Evolutionary conservation across 2,113 vertebrate species (phyloP).

Genomic region (Dicerorhinus sumatrensis): DNA sequence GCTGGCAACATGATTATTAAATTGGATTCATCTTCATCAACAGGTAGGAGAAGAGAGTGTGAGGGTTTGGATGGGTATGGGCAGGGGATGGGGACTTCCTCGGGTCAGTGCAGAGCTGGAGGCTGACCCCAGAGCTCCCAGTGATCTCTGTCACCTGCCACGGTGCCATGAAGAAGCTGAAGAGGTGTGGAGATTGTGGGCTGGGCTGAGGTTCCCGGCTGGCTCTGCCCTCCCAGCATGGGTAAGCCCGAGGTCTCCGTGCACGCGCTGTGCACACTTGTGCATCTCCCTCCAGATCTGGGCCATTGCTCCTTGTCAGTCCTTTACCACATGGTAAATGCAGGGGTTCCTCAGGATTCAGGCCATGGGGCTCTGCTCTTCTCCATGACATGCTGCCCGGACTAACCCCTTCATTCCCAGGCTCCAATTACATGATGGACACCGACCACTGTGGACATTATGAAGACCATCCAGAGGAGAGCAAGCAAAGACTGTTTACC

Average conservation of each 20-base stretch:
- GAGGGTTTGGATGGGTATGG: not conserved
- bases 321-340: not conserved
- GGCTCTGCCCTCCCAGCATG: not conserved
- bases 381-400: fast-evolving
- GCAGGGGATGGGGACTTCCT: not conserved
- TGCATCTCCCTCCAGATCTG: not conserved
- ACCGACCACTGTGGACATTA: not conserved
- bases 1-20: too few relatives aligned
- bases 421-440: not conserved
- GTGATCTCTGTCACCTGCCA: not conserved
- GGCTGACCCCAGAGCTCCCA: not conserved
- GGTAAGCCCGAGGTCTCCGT: not conserved
- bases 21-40: not conserved
- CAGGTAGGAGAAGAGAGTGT: not conserved
- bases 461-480: not conserved
- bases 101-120: not conserved
- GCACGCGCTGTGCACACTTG: too few relatives aligned
- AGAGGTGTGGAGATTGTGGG: fast-evolving
- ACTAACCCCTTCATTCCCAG: too few relatives aligned
- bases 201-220: too few relatives aligned
- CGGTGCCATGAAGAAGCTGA: fast-evolving
- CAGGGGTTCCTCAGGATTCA: not conserved
- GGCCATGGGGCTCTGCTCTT: not conserved
- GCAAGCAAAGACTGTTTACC: not conserved
- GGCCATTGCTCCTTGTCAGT: not conserved